Percentiles rank a stretch among this genome's conserved stretches.
These are phyloP conservation scores for Montipora efflorescens DNA, from an alignment of 64 coral and sea anemone species.

Conservation along the genomic window DNA sequence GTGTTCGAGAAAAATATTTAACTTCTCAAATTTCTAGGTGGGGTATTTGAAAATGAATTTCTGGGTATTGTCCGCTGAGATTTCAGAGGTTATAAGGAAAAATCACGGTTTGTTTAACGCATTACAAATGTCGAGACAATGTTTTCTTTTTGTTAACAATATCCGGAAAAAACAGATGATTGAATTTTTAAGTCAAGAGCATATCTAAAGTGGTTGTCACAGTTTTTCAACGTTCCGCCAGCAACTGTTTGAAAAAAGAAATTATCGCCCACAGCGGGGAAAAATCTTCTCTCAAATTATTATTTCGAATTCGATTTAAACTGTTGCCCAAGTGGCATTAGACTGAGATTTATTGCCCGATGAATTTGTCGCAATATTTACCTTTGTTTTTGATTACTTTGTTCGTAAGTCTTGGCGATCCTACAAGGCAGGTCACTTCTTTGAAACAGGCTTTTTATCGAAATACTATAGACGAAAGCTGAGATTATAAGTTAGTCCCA, in stretches of 20 bases:
- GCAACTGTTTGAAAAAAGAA: background rate
- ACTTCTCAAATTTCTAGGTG: no score
- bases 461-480: background rate
- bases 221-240: background rate
- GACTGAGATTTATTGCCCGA: background rate
- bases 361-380: background rate
- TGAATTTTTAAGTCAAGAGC: no score
- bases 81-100: background rate
- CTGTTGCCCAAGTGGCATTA: no score
- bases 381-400: background rate
- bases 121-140: conserved; percentile 21
- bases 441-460: background rate
- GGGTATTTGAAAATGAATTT: background rate
- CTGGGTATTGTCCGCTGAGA: background rate
- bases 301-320: background rate
- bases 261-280: no score
- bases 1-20: no score
- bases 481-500: background rate
- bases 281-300: background rate
- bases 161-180: conserved; percentile 13
- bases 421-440: background rate
- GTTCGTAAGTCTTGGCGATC: background rate
- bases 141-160: conserved; percentile 9
- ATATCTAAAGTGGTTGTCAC: no score
- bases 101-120: background rate